Base-by-base conservation (phyloP, 2,888 invertebrate genomes). In the Cataglyphis altisquamis region DNA sequence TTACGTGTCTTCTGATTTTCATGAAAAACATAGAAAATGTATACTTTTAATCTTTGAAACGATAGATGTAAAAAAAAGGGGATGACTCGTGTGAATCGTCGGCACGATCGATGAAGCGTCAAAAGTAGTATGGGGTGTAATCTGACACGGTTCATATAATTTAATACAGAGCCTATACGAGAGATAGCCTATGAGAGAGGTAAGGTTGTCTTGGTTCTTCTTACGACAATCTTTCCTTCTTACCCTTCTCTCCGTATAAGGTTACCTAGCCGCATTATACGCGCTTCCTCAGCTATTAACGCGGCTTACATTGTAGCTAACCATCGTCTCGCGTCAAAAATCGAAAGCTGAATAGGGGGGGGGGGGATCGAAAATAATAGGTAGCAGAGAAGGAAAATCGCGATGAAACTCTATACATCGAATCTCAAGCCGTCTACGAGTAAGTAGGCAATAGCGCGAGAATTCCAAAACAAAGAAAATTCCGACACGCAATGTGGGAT, bases 111-210 rank as follows among this genome's bases (percentile, higher is more conserved):
- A 80, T 86, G 77, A 84, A 80, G 67, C 85, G 84, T 72, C 77
- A 73, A 70, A 84, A 85, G 63, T 87, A 84, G 72, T 86, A 86
- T 83, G 74, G 72, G 64, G 78, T 39, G 90, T 91, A 92, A 93
- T 92, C 87, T 88, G 91, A 93, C 90, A 92, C 90, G 90, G 84
- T 90, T 89, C 90, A 82, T 88, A 89, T 88, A 90, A 89, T 90
- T 89, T 89, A 89, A 89, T 86, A 86, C 83, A 84, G 75, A 81
- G 77, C 73, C 77, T 85, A n/a, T 52, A 83, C 66, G 45, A 75
- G 62, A 73, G 32, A 39, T 25, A 55, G 10, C 36, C 12, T 72
- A 18, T 15, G 10, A 72, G 9, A 85, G 67, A 75, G 63, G 66
- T 60, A 64, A 75, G 68, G 15, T 84, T 86, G 73, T 82, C 85